Percentiles rank a stretch among this genome's conserved stretches.
phyloP scores from a whole-genome alignment of 2,888 invertebrate species.

The Eurytoma californica region DNA sequence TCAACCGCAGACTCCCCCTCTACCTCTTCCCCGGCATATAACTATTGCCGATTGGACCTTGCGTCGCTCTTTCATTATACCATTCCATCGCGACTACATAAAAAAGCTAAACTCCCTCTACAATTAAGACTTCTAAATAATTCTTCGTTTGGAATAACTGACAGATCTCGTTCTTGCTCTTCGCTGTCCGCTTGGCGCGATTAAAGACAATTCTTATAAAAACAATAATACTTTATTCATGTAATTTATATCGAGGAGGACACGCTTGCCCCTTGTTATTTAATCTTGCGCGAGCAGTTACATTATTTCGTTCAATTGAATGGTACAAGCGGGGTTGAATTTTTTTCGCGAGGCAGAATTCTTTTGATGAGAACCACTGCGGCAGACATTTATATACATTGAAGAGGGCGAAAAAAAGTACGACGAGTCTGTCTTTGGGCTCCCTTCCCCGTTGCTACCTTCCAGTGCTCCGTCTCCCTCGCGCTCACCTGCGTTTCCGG shows the following conservation, averaged over 20 bases:
- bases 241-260: neutral
- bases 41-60: conserved; percentile 23
- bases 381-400: conserved; percentile 36
- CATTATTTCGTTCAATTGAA: too few relatives aligned
- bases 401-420: conserved; percentile 15
- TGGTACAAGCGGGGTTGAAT: too few relatives aligned
- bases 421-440: conserved; percentile 36
- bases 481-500: conserved; percentile 20
- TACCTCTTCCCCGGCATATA: neutral
- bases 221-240: neutral
- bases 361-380: conserved; percentile 25
- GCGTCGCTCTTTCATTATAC: conserved; percentile 39
- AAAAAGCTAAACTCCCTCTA: conserved; percentile 23
- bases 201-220: neutral
- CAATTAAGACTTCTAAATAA: conserved; percentile 35
- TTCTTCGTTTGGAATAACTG: conserved; percentile 4
- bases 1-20: conserved; percentile 58
- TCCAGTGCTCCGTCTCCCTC: neutral
- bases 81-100: conserved; percentile 14
- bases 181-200: neutral
- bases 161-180: neutral
- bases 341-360: neutral
- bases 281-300: neutral
- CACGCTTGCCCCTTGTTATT: neutral
- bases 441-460: conserved; percentile 5